Conservation (phyloP, 2,888 invertebrate genomes). For the Eupithecia vulgata region DNA sequence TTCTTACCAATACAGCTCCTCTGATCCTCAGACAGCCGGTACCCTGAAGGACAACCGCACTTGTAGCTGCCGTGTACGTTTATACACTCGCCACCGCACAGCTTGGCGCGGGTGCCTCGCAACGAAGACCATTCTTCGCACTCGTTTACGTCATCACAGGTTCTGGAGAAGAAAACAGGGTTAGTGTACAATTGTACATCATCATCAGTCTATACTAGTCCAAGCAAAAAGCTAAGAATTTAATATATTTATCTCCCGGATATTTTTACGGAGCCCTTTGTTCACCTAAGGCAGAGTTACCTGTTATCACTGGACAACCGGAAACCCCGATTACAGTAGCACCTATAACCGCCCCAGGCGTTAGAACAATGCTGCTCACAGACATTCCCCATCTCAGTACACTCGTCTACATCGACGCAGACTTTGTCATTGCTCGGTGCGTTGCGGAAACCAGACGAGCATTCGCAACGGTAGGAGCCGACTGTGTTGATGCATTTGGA, state of each 20-base stretch:
- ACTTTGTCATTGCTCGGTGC: constrained; percentile 78
- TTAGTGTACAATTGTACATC: background rate
- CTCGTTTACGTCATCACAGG: constrained; percentile 91
- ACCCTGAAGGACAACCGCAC: constrained; percentile 94
- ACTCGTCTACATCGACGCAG: constrained; percentile 88
- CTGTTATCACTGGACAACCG: constrained; percentile 89
- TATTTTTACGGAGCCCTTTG: too few relatives aligned
- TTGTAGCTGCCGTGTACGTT: constrained; percentile 95
- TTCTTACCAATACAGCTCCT: constrained; percentile 92
- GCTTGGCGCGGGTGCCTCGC: constrained; percentile 76
- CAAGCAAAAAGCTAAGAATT: too few relatives aligned
- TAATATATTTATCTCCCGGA: too few relatives aligned
- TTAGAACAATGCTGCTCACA: constrained; percentile 97
- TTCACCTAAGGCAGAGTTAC: constrained; percentile 52
- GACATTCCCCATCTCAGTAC: constrained; percentile 74
- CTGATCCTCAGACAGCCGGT: constrained; percentile 88
- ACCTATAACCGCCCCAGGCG: constrained; percentile 95
- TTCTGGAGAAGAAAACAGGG: constrained; percentile 64
- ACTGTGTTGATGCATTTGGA: constrained; percentile 75
- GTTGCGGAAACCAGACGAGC: constrained; percentile 73
- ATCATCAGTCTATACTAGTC: too few relatives aligned
- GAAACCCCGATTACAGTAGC: constrained; percentile 94
- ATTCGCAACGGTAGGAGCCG: constrained; percentile 78
- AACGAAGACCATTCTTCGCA: constrained; percentile 77
- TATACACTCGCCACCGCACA: constrained; percentile 94